These are phyloP conservation scores for Pardosa pseudoannulata DNA, from an alignment of 2,888 invertebrate genomes.

Conservation along the genomic window DNA sequence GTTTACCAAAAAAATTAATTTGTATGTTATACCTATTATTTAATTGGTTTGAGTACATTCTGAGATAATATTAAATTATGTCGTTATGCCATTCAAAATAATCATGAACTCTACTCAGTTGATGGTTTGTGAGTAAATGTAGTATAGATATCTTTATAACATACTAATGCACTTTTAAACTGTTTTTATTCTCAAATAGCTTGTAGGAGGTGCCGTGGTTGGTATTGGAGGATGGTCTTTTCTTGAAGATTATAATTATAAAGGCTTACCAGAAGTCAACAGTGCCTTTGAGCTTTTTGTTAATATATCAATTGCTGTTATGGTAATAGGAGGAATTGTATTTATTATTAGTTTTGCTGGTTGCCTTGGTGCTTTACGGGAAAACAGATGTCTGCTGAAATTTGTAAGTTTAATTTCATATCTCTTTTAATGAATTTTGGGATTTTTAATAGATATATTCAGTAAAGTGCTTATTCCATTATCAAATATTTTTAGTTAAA, in stretches of 20 bases:
- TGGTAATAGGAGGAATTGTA: conserved; percentile 92
- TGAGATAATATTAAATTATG: too few relatives aligned
- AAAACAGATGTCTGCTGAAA: conserved; percentile 93
- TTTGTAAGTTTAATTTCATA: conserved; percentile 83
- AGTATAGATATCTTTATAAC: neutral
- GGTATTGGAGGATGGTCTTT: conserved; percentile 94
- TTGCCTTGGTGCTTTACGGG: conserved; percentile 91
- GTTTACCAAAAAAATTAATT: too few relatives aligned
- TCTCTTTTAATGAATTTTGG: neutral
- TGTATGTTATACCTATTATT: too few relatives aligned
- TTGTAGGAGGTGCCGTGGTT: conserved; percentile 90
- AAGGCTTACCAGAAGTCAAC: conserved; percentile 85
- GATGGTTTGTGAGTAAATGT: too few relatives aligned
- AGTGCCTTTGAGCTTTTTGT: conserved; percentile 90
- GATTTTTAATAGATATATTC: neutral
- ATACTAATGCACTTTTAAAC: neutral
- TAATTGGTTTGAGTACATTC: too few relatives aligned
- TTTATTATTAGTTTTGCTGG: conserved; percentile 96
- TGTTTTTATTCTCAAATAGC: conserved; percentile 79
- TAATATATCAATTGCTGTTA: conserved; percentile 92
- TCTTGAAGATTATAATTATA: conserved; percentile 93
- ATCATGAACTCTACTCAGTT: too few relatives aligned
- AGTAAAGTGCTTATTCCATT: too few relatives aligned
- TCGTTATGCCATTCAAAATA: too few relatives aligned
- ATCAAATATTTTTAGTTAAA: too few relatives aligned